These are phyloP conservation scores for Heliconius aoede DNA, from an alignment of 2,888 invertebrate species.

Conservation along the genomic window DNA sequence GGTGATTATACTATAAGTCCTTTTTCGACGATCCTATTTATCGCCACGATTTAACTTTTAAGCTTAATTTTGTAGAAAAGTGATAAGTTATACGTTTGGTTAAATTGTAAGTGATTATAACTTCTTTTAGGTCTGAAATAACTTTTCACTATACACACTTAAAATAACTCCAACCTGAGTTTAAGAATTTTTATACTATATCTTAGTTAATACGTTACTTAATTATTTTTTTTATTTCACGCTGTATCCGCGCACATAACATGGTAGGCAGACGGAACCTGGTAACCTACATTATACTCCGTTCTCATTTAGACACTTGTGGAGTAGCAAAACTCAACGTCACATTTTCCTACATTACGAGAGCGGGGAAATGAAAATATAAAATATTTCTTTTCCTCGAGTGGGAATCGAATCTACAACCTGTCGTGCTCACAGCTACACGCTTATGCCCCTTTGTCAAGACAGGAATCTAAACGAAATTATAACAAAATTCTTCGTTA, in stretches of 20 bases:
- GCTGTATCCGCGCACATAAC: too few relatives aligned
- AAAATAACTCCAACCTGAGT: too few relatives aligned
- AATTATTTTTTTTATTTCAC: too few relatives aligned
- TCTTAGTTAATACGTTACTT: too few relatives aligned
- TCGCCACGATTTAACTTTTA: not conserved
- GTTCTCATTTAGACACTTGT: too few relatives aligned
- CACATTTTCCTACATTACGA: not conserved
- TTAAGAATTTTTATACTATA: too few relatives aligned
- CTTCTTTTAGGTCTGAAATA: not conserved
- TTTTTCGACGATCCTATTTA: constrained; percentile 17
- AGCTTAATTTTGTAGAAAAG: constrained; percentile 8
- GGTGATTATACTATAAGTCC: constrained; percentile 34
- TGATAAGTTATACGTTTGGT: not conserved
- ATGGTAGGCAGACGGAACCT: too few relatives aligned
- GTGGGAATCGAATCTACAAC: not conserved
- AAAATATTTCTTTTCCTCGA: fast-evolving
- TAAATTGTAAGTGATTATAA: not conserved
- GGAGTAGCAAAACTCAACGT: not conserved
- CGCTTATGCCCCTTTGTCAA: too few relatives aligned
- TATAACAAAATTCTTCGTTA: not conserved
- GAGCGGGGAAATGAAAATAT: not conserved
- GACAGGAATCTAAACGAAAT: not conserved
- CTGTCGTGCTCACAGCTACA: not conserved
- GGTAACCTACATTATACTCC: too few relatives aligned
- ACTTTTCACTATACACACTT: too few relatives aligned